Percentiles rank a stretch among this genome's conserved stretches.
These are phyloP conservation scores for Epinephelus cyanopodus DNA, from an alignment of 2,113 vertebrate genomes.

Conservation along the genomic window DNA sequence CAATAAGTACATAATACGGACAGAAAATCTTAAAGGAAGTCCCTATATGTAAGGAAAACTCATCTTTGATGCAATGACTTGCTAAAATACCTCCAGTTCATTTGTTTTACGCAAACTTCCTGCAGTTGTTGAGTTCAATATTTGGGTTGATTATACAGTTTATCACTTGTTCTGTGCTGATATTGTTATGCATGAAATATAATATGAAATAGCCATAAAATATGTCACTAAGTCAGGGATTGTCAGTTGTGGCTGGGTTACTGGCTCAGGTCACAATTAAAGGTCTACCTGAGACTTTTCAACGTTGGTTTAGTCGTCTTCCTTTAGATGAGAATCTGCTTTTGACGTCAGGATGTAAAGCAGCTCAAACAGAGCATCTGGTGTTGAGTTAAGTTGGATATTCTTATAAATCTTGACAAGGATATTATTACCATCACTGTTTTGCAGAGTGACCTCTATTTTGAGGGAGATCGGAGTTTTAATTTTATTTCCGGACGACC, in stretches of 20 bases:
- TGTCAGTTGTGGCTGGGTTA: not conserved
- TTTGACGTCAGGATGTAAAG: not conserved
- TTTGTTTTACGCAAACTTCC: too few relatives aligned
- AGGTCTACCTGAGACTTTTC: conserved; percentile 2
- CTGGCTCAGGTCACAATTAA: conserved; percentile 3
- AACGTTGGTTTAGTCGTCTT: not conserved
- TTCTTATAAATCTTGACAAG: conserved; percentile 1
- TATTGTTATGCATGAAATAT: too few relatives aligned
- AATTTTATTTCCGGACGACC: not conserved
- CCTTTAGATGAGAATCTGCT: not conserved
- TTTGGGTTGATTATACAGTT: too few relatives aligned
- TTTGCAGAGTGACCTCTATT: not conserved
- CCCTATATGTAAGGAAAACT: too few relatives aligned
- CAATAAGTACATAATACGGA: too few relatives aligned
- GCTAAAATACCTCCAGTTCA: too few relatives aligned
- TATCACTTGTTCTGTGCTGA: too few relatives aligned
- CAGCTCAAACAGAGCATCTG: not conserved
- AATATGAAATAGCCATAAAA: too few relatives aligned
- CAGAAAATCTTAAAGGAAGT: too few relatives aligned
- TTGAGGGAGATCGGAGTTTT: not conserved
- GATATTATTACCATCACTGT: not conserved
- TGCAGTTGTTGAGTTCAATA: too few relatives aligned
- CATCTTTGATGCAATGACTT: too few relatives aligned
- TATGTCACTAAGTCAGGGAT: too few relatives aligned
- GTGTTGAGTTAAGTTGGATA: not conserved